phyloP scores from a whole-genome alignment of 2,888 invertebrate species.

The Acleris cristana region DNA sequence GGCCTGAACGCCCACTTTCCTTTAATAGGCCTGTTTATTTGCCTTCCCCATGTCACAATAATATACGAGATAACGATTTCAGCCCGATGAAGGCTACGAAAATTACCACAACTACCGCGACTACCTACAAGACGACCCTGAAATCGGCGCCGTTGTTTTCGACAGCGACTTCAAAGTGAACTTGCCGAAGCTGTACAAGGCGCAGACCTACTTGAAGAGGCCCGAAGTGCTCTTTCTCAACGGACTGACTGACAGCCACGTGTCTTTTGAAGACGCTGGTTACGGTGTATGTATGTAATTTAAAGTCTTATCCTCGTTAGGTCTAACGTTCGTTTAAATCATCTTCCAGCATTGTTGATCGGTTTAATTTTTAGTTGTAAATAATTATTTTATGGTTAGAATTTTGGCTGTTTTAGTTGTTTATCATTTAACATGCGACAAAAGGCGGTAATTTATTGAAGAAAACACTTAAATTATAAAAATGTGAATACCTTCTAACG shows the following conservation, averaged over 20 bases:
- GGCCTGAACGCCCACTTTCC: no score
- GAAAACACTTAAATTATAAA: no score
- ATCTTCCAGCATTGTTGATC: no score
- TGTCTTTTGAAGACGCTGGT: conserved; percentile 58
- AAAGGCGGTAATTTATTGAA: no score
- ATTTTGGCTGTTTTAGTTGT: no score
- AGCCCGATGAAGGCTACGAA: conserved; percentile 63
- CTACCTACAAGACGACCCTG: conserved; percentile 65
- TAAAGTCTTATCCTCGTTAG: neutral
- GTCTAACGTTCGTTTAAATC: no score
- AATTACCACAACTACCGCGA: conserved; percentile 56
- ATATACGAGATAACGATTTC: conserved; percentile 20
- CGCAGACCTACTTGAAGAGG: conserved; percentile 71
- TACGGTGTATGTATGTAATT: neutral
- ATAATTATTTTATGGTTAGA: no score
- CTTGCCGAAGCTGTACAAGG: conserved; percentile 77
- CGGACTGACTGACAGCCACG: conserved; percentile 74
- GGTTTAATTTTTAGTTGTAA: no score
- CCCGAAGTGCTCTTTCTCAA: conserved; percentile 79
- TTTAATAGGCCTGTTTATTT: no score
- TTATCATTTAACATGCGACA: no score
- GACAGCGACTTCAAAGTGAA: conserved; percentile 80
- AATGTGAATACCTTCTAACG: no score
- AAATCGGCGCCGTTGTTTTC: conserved; percentile 83
- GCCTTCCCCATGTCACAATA: neutral